Base-by-base conservation (phyloP, 37 sponge, comb jelly and placozoan species). In the Petrosia ficiformis region DNA sequence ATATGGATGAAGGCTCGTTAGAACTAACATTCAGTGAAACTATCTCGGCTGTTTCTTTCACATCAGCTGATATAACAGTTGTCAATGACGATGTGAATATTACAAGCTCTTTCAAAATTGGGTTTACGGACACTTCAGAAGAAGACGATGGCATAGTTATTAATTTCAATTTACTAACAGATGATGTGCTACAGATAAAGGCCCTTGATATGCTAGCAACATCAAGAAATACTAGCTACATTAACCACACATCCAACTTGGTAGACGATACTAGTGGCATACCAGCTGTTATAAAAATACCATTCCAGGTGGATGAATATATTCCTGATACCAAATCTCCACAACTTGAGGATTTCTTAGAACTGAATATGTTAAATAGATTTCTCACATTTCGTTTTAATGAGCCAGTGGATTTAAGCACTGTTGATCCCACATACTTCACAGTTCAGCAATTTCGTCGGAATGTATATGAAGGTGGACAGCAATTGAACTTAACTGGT, bases 341-440 rank as follows among this genome's bases (percentile, higher is more conserved):
- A 24, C 22, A 67, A 8, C 6, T 95, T 5, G 74, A 79, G 38
- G 22, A 56, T 52, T 95, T 95, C 48, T 24, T 77, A 10, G 72
- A 75, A 26, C 73, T 95, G 32, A 74, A 92, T 59, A 64, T 88
- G 11, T 25, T 31, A 39, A 48, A 44, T 31, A 29, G 89, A 39
- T 69, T 43, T 3, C 57, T 91, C 42, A 22, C 77, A 19, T 33
- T 95, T 3, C 35, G 36, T 29, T 95, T 95, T 44, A 78, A 74
- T 69, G 92, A 95, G 65, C 86, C 92, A 19, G 87, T 95, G 3
- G 84, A 88, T 42, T 71, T 88, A 1, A 41, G 73, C 24, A 85
- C 77, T 58, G 70, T 77, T 25, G 66, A 88, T 44, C 34, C 75
- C 1, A 38, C 76, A 2, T 67, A 65, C 68, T 72, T 93, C 36